Conservation (phyloP, 2,797 vertebrate genomes). For the Malurus splendens region DNA sequence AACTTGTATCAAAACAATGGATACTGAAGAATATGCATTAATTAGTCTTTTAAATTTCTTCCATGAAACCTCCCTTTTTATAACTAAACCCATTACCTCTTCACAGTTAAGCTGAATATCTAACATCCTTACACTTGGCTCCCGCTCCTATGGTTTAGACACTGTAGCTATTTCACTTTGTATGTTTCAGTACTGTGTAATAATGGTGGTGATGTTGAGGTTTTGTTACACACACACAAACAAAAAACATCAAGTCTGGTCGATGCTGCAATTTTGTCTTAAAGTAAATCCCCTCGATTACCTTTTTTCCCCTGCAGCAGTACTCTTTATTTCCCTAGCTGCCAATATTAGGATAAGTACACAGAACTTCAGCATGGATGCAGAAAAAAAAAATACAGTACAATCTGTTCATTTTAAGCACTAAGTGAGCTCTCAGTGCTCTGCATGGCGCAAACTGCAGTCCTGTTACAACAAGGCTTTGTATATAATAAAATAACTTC, state of each 20-base stretch:
- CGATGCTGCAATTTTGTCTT: neutral
- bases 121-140: neutral
- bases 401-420: neutral
- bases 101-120: neutral
- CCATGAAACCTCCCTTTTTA: neutral
- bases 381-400: neutral
- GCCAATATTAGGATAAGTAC: neutral
- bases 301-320: neutral
- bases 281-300: neutral
- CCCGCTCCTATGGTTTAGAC: neutral
- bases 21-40: neutral
- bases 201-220: neutral
- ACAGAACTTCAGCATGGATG: neutral
- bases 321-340: constrained; percentile 12
- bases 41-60: neutral
- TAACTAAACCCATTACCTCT: neutral
- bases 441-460: neutral
- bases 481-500: neutral
- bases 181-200: neutral
- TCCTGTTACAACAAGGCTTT: neutral
- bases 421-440: neutral
- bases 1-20: constrained; percentile 1
- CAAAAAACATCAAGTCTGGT: neutral
- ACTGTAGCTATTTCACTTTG: neutral
- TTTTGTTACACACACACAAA: neutral